phyloP scores from a whole-genome alignment of 1,140 invertebrate genomes.

The Apis dorsata region DNA sequence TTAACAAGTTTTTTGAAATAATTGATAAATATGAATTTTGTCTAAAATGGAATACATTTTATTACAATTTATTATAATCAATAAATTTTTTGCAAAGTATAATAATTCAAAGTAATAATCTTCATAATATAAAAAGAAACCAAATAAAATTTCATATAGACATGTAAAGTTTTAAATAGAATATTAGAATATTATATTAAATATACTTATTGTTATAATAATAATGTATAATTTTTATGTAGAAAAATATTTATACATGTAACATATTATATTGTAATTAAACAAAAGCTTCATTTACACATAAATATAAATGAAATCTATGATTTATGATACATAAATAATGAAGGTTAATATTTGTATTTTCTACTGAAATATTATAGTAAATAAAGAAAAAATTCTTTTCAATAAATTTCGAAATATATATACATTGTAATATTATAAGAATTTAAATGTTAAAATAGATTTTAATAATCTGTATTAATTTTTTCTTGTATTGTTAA shows the following conservation, averaged over 20 bases:
- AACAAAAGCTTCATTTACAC: conserved; percentile 13
- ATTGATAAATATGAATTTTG: background rate
- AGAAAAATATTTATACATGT: conserved; percentile 27
- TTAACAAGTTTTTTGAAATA: background rate
- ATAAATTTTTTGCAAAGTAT: conserved; percentile 5
- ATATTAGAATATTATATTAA: conserved; percentile 16
- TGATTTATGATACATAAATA: conserved; percentile 15
- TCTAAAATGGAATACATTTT: background rate
- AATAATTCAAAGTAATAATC: conserved; percentile 1
- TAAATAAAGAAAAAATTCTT: background rate
- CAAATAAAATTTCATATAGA: conserved; percentile 10
- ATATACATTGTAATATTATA: conserved; percentile 15
- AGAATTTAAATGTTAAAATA: conserved; percentile 4
- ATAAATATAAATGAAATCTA: conserved; percentile 3
- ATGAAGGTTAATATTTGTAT: conserved; percentile 36
- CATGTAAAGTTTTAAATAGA: background rate
- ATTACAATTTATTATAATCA: background rate
- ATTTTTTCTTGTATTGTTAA: conserved; percentile 9
- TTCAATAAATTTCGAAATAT: background rate
- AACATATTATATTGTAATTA: conserved; percentile 11
- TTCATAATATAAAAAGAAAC: background rate
- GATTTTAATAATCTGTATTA: background rate
- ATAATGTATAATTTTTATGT: background rate
- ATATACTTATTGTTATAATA: background rate
- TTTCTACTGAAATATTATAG: conserved; percentile 9